phyloP scores from a whole-genome alignment of 2,113 vertebrate species.

The Platichthys flesus region DNA sequence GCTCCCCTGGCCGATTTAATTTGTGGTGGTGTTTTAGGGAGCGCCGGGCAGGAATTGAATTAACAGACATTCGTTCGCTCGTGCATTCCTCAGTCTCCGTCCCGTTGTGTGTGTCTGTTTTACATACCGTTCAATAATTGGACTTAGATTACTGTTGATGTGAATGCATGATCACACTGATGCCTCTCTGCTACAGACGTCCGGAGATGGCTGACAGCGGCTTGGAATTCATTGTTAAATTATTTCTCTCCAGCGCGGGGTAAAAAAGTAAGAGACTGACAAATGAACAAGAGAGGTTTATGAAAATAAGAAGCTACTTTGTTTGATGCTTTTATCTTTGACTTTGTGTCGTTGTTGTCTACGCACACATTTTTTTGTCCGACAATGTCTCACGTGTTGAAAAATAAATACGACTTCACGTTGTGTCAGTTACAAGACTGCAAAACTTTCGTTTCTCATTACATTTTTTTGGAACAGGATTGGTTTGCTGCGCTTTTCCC shows the following conservation, averaged over 20 bases:
- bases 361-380: too few species aligned
- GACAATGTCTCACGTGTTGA: too few species aligned
- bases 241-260: slow-evolving; percentile 17
- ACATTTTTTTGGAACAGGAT: too few species aligned
- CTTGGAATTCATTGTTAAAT: slow-evolving; percentile 15
- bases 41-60: slow-evolving; percentile 80
- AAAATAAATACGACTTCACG: too few species aligned
- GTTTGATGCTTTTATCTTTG: slow-evolving; percentile 37
- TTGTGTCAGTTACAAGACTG: background rate
- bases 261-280: background rate
- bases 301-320: slow-evolving; percentile 23
- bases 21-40: slow-evolving; percentile 83
- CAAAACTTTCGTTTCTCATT: too few species aligned
- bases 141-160: slow-evolving; percentile 83
- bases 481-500: background rate
- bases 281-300: slow-evolving; percentile 19
- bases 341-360: background rate
- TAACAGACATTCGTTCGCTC: slow-evolving; percentile 72
- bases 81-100: slow-evolving; percentile 66
- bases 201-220: slow-evolving; percentile 28
- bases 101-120: slow-evolving; percentile 74
- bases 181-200: slow-evolving; percentile 49
- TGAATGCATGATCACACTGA: slow-evolving; percentile 83
- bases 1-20: slow-evolving; percentile 84
- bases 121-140: slow-evolving; percentile 82